Percentiles rank a stretch among this genome's conserved stretches.
These are phyloP conservation scores for Diuraphis noxia DNA, from an alignment of 1,140 invertebrate genomes.

Conservation along the genomic window DNA sequence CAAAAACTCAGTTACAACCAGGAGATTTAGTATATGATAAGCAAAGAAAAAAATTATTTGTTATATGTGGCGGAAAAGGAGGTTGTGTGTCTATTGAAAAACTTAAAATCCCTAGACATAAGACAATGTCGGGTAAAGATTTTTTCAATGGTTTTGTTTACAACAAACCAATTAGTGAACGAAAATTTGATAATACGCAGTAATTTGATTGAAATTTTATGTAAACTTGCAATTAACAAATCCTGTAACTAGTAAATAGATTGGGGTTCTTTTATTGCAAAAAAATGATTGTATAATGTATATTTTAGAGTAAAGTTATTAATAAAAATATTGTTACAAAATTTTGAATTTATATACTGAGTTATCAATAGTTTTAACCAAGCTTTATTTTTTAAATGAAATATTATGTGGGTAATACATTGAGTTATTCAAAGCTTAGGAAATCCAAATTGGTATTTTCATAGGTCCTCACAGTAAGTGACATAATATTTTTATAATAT, in stretches of 20 bases:
- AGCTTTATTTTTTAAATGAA: background rate
- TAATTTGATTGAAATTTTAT: background rate
- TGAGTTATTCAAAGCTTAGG: background rate
- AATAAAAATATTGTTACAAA: conserved; percentile 18
- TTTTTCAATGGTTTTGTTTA: conserved; percentile 58
- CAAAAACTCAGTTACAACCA: conserved; percentile 3
- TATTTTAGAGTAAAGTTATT: background rate
- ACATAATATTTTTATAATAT: no score
- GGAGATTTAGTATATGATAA: conserved; percentile 55
- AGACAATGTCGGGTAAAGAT: conserved; percentile 56
- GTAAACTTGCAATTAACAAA: background rate
- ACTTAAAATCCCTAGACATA: conserved; percentile 55
- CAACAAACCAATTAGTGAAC: conserved; percentile 52
- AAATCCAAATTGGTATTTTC: no score
- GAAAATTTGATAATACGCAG: background rate
- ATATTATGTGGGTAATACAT: background rate
- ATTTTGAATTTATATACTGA: background rate
- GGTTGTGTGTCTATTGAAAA: conserved; percentile 54
- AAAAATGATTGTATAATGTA: background rate
- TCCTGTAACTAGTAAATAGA: background rate
- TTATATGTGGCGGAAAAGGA: conserved; percentile 57
- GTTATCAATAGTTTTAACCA: background rate
- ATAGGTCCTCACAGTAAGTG: no score
- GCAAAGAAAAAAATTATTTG: conserved; percentile 54
- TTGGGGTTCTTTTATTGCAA: background rate